Percentiles rank a stretch among this genome's conserved stretches.
Evolutionary conservation across 2,113 vertebrate species (phyloP).

Genomic region (Narcine bancroftii): DNA sequence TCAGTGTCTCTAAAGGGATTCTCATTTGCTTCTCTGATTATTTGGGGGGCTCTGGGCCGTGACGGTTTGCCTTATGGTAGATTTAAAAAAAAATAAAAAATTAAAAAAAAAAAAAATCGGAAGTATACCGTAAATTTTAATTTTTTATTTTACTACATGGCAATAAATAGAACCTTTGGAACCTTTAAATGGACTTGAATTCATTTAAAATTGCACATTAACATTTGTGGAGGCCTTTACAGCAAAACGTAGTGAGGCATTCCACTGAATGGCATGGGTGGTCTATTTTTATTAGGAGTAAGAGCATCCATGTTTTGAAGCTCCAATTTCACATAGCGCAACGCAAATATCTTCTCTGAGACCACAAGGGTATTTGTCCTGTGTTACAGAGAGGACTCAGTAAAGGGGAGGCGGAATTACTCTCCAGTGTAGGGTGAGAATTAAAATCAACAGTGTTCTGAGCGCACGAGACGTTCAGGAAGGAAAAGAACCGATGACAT

Average conservation of each 20-base stretch:
- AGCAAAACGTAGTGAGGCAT: not conserved
- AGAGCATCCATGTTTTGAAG: not conserved
- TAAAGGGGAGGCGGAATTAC: not conserved
- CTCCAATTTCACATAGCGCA: not conserved
- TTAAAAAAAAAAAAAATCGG: too few relatives aligned
- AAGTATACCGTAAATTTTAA: too few relatives aligned
- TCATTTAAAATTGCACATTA: not conserved
- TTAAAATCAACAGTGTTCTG: too few relatives aligned
- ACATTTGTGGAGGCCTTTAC: not conserved
- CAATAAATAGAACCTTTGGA: too few relatives aligned
- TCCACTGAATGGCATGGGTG: fast-evolving
- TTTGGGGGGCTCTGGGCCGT: too few relatives aligned
- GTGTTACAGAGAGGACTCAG: not conserved
- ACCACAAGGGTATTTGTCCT: not conserved
- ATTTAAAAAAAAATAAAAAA: too few relatives aligned
- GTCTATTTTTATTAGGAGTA: not conserved
- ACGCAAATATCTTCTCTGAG: not conserved
- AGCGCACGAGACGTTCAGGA: not conserved
- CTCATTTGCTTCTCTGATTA: too few relatives aligned
- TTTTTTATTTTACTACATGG: too few relatives aligned
- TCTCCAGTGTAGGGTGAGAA: not conserved
- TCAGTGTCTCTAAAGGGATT: too few relatives aligned
- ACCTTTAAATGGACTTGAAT: not conserved
- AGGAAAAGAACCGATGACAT: not conserved
- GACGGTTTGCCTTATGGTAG: too few relatives aligned